These are phyloP conservation scores for Triplophysa bombifrons DNA, from an alignment of 2,797 vertebrate species.

Conservation along the genomic window DNA sequence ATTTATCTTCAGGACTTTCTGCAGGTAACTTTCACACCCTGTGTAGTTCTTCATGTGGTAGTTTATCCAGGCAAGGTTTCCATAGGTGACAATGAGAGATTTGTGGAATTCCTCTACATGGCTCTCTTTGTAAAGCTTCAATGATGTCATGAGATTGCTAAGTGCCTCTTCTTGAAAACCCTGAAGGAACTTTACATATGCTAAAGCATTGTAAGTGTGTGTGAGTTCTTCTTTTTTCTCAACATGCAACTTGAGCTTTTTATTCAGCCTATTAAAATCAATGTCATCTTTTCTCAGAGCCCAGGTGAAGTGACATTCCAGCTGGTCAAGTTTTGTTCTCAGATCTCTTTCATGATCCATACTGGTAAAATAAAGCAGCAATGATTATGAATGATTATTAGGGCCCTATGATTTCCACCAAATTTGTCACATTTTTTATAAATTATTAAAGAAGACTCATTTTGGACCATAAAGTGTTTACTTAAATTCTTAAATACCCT, in stretches of 20 bases:
- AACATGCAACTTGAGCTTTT: conserved; percentile 63
- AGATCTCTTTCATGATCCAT: conserved; percentile 59
- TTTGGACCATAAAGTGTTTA: too few relatives aligned
- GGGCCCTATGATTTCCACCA: too few relatives aligned
- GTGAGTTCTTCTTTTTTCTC: conserved; percentile 45
- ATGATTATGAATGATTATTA: too few relatives aligned
- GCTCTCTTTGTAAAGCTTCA: conserved; percentile 58
- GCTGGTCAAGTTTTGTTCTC: conserved; percentile 64
- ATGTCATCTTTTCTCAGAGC: conserved; percentile 67
- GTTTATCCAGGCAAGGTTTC: conserved; percentile 79
- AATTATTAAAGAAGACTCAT: too few relatives aligned
- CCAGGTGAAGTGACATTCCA: conserved; percentile 85
- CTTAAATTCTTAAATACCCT: too few relatives aligned
- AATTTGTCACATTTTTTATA: too few relatives aligned
- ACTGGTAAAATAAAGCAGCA: background rate
- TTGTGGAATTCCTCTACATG: conserved; percentile 61
- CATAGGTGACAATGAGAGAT: conserved; percentile 76
- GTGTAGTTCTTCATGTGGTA: conserved; percentile 67
- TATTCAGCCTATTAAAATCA: conserved; percentile 52
- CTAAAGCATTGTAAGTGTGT: conserved; percentile 67
- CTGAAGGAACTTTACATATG: conserved; percentile 73
- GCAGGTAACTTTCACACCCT: conserved; percentile 68
- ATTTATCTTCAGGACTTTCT: conserved; percentile 66
- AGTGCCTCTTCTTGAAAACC: conserved; percentile 72
- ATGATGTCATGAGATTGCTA: conserved; percentile 68